Percentiles rank a stretch among this genome's conserved stretches.
Conservation (phyloP, 2,797 vertebrate genomes). For the Brachyrhaphis roseni region DNA sequence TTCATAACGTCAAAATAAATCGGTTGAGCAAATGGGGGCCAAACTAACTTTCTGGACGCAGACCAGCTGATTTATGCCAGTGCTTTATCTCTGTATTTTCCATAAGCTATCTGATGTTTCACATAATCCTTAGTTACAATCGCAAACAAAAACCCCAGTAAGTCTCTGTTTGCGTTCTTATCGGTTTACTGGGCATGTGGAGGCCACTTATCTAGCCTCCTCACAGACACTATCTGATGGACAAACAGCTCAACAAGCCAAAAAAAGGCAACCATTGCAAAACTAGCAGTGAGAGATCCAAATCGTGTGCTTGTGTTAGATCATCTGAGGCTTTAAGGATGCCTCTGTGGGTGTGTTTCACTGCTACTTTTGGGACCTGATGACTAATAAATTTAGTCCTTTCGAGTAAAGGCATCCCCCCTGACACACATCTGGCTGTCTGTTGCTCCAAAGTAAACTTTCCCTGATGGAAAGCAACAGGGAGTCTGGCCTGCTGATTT, state of each 20-base stretch:
- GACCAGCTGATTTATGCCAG: background rate
- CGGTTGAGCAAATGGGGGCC: background rate
- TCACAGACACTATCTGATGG: slow-evolving; percentile 25
- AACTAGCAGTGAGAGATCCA: background rate
- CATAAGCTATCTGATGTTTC: background rate
- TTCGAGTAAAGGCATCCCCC: background rate
- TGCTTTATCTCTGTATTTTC: slow-evolving; percentile 11
- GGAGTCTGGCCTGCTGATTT: slow-evolving; percentile 13
- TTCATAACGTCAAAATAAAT: background rate
- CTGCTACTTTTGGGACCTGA: slow-evolving; percentile 5
- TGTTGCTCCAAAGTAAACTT: slow-evolving; percentile 12
- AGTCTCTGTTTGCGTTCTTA: slow-evolving; percentile 9
- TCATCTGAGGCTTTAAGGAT: background rate
- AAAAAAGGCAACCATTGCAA: slow-evolving; percentile 6
- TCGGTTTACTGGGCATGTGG: background rate
- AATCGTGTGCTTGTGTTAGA: background rate
- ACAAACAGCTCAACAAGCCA: slow-evolving; percentile 2
- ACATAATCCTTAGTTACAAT: slow-evolving; percentile 40
- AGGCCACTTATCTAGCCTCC: slow-evolving; percentile 11
- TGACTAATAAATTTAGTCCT: background rate
- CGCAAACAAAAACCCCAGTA: slow-evolving; percentile 46
- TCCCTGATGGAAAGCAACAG: slow-evolving; percentile 14
- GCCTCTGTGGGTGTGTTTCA: background rate
- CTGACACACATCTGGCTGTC: slow-evolving; percentile 4
- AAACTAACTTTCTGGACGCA: background rate